Base-by-base conservation (phyloP, 2,797 vertebrate species). In the Aldrovandia affinis region DNA sequence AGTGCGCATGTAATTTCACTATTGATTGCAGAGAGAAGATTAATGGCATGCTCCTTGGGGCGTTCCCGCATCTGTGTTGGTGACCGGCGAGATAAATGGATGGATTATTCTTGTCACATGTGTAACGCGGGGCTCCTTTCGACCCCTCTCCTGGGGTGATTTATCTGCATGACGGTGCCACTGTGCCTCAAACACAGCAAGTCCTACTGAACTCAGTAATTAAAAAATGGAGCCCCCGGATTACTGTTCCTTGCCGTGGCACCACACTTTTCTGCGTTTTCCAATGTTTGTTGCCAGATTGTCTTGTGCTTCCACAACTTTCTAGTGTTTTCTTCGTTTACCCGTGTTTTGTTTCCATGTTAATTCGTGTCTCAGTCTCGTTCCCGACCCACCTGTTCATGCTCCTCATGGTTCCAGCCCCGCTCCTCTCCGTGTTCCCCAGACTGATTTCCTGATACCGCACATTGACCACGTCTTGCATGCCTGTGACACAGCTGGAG, bases 1-100 rank as follows among this genome's bases (percentile, higher is more conserved):
- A 39, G 63, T 15, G 15, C 83, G 80, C 83, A 81, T 85, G 81
- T 85, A 86, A 86, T 87, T 85, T 83, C 83, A 81, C 68, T 85
- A 87, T 87, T 82, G 87, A 89, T 88, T 88, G 80, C 85, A 82
- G 78, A 70, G 83, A 44, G 78, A 61, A 81, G 89, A 86, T 87
- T 85, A 85, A 87, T 89, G 82, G 75, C 22, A 59, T 70, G 65
- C 80, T 82, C 84, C 85, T 87, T 57, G 1, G 86, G 84, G 84
- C 83, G 83, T 84, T 75, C 81, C 63, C 82, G 82, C 86, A 84
- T 82, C 70, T 86, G 81, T 89, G 84, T 87, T 86, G 90, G 88
- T 82, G 79, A 85, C 83, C 54, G 54, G 81, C 61, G 84, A 81
- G 80, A 85, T 86, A 68, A 88, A 87, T 86, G 36, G 83, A 83